These are phyloP conservation scores for Scytalopus superciliaris DNA, from an alignment of 2,113 vertebrate genomes.

Conservation along the genomic window DNA sequence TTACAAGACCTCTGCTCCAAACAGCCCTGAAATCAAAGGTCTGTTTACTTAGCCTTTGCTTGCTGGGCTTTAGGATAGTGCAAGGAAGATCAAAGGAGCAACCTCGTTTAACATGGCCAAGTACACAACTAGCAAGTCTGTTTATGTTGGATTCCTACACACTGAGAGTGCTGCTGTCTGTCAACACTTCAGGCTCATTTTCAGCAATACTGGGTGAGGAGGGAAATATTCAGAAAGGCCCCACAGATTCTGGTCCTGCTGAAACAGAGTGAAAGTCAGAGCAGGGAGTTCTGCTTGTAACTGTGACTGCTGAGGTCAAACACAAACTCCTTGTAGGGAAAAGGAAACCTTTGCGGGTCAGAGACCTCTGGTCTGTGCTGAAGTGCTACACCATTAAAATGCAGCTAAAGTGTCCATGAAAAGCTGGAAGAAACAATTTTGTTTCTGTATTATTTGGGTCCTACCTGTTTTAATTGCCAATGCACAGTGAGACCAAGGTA, in stretches of 20 bases:
- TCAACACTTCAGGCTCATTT: conserved; percentile 56
- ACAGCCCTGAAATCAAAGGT: conserved; percentile 54
- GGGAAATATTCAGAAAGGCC: conserved; percentile 1
- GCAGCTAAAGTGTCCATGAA: neutral
- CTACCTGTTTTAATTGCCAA: neutral
- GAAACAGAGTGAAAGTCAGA: neutral
- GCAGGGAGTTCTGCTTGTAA: neutral
- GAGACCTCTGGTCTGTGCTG: neutral
- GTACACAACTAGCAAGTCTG: conserved; percentile 57
- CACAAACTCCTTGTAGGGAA: neutral
- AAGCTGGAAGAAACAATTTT: neutral
- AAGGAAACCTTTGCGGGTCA: neutral
- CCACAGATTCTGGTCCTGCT: neutral
- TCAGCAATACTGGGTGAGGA: conserved; percentile 4
- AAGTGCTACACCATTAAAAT: neutral
- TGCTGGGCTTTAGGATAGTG: conserved; percentile 47
- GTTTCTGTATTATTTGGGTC: neutral
- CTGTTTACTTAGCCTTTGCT: conserved; percentile 68
- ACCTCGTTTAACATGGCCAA: conserved; percentile 59
- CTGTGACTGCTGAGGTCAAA: neutral
- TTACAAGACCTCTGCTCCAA: conserved; percentile 59
- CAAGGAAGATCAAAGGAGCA: conserved; percentile 62
- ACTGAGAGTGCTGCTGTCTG: conserved; percentile 38
- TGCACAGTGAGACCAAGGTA: neutral
- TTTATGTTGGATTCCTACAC: conserved; percentile 60